Conservation (phyloP, 2,113 vertebrate genomes). For the Podarcis cretensis region DNA sequence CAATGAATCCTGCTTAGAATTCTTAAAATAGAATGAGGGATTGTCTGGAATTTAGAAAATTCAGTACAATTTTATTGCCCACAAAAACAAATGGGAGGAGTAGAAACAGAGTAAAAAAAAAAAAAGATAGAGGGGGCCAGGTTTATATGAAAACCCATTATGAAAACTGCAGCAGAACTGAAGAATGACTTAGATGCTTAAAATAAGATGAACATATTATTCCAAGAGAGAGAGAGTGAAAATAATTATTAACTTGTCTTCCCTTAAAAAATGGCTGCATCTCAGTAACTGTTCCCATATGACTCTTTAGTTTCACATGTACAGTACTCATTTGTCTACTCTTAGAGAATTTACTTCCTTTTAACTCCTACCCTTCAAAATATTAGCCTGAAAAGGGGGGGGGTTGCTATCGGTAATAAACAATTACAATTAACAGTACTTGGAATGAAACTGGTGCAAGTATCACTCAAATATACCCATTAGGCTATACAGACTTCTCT, state of each 20-base stretch:
- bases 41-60: constrained; percentile 1
- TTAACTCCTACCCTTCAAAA: background rate
- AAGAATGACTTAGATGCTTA: background rate
- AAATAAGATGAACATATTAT: background rate
- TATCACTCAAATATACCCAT: background rate
- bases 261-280: background rate
- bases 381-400: background rate
- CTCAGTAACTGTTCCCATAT: background rate
- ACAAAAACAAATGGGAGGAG: background rate
- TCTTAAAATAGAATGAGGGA: constrained; percentile 4
- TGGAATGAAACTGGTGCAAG: background rate
- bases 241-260: background rate
- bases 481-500: background rate
- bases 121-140: background rate
- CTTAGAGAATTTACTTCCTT: background rate
- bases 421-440: background rate
- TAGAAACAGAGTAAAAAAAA: background rate
- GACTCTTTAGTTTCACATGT: background rate
- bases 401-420: background rate
- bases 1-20: background rate
- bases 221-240: background rate
- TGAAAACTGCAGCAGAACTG: background rate
- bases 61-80: constrained; percentile 1
- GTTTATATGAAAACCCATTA: background rate
- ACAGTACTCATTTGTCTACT: background rate